Percentiles rank a stretch among this genome's conserved stretches.
These are phyloP conservation scores for Neelides sp. DNA, from an alignment of 1,140 invertebrate genomes.

Conservation along the genomic window DNA sequence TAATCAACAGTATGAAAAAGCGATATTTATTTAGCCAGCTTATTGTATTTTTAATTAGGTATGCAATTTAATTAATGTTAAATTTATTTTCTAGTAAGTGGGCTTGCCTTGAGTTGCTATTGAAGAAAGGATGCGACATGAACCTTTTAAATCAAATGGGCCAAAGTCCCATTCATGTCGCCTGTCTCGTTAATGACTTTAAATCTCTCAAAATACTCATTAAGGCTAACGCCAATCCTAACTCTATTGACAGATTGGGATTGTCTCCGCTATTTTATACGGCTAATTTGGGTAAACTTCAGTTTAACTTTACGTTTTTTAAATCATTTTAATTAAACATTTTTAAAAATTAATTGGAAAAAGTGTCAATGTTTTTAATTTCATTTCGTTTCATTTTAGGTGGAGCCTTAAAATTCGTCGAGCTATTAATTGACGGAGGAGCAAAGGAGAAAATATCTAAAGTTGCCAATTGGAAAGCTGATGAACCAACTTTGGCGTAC, in stretches of 20 bases:
- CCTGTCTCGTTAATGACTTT: conserved; percentile 15
- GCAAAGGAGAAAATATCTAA: background rate
- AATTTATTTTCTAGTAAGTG: conserved; percentile 14
- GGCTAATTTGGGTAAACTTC: conserved; percentile 4
- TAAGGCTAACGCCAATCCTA: conserved; percentile 15
- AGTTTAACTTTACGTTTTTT: background rate
- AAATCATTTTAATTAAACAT: too few relatives aligned
- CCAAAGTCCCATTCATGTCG: conserved; percentile 21
- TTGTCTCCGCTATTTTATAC: conserved; percentile 14
- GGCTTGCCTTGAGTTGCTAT: conserved; percentile 18
- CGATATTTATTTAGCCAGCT: background rate
- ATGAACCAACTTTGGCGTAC: background rate
- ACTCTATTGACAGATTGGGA: conserved; percentile 17
- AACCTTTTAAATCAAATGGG: conserved; percentile 12
- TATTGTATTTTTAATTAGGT: background rate
- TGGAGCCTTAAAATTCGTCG: too few relatives aligned
- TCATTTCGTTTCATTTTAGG: too few relatives aligned
- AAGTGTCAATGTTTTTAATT: too few relatives aligned
- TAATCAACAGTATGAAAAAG: conserved; percentile 10
- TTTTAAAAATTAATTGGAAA: too few relatives aligned
- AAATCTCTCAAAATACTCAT: conserved; percentile 20
- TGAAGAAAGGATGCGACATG: conserved; percentile 19
- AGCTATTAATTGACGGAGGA: conserved; percentile 18
- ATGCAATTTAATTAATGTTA: background rate
- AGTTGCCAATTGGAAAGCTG: conserved; percentile 7